These are phyloP conservation scores for Turritopsis dohrnii DNA, from an alignment of 30 jellyfish, hydroid and myxozoan species.

Conservation along the genomic window DNA sequence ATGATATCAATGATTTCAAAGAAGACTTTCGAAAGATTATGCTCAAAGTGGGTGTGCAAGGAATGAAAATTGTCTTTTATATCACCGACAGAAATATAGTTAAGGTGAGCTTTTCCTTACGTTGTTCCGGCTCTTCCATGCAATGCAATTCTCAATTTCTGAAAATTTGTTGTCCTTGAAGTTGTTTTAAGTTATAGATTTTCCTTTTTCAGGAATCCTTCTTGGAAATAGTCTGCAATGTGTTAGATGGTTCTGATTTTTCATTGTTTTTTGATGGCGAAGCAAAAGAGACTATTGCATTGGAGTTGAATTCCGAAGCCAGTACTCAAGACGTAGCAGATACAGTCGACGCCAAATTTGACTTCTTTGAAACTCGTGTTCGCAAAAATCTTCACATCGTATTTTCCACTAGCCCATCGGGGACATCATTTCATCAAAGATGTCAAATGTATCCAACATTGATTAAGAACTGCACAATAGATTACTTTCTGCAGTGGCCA, in stretches of 20 bases:
- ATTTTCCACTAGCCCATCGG: conserved; percentile 82
- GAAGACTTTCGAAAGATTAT: conserved; percentile 53
- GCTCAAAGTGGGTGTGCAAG: conserved; percentile 50
- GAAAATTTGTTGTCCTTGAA: neutral
- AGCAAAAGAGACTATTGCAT: conserved; percentile 57
- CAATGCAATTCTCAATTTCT: neutral
- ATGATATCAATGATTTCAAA: conserved; percentile 48
- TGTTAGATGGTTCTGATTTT: conserved; percentile 45
- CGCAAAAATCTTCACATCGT: conserved; percentile 63
- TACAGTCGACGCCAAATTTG: conserved; percentile 48
- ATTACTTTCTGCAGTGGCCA: conserved; percentile 83
- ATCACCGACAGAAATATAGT: conserved; percentile 54
- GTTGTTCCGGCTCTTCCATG: neutral
- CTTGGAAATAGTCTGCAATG: conserved; percentile 65
- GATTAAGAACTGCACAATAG: conserved; percentile 57
- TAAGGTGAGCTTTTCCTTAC: conserved; percentile 33
- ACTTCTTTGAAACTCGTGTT: conserved; percentile 53
- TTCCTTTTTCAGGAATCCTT: conserved; percentile 47
- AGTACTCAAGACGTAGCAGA: conserved; percentile 52
- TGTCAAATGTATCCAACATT: conserved; percentile 71
- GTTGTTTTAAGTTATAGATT: neutral
- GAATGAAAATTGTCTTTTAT: conserved; percentile 53
- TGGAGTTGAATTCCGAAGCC: conserved; percentile 52
- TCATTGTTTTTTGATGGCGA: conserved; percentile 66
- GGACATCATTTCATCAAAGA: conserved; percentile 60